Evolutionary conservation across 2,113 vertebrate species (phyloP).

Genomic region (Chinchilla lanigera): DNA sequence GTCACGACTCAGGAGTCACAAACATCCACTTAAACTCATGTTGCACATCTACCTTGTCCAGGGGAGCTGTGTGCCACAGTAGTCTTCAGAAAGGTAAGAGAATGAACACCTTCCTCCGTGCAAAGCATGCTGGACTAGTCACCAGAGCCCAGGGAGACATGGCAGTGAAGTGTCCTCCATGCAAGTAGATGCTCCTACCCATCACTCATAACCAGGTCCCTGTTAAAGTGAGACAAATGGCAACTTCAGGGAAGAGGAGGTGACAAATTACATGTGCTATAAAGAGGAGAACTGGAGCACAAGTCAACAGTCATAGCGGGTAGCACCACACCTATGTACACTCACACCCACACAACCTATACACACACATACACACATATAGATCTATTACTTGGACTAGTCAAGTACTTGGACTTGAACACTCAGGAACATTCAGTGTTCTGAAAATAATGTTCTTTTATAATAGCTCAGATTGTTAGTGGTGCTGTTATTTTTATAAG

Average conservation of each 20-base stretch:
- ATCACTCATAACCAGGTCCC: not conserved
- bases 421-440: not conserved
- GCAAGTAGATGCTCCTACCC: not conserved
- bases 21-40: not conserved
- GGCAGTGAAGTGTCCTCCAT: not conserved
- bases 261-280: not conserved
- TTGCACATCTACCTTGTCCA: accelerated
- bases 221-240: not conserved
- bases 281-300: not conserved
- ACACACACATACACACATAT: not conserved
- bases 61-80: not conserved
- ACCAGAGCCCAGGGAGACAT: not conserved
- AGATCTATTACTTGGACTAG: not conserved
- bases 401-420: not conserved
- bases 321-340: not conserved
- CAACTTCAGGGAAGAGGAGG: not conserved
- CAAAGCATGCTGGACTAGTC: not conserved
- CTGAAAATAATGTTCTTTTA: not conserved
- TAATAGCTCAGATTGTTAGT: not conserved
- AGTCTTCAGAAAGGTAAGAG: not conserved
- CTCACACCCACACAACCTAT: not conserved
- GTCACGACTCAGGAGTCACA: not conserved
- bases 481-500: not conserved
- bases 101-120: not conserved
- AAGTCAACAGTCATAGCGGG: no score